Evolutionary conservation across 2,113 vertebrate genomes (phyloP).

Genomic region (Clupea harengus): DNA sequence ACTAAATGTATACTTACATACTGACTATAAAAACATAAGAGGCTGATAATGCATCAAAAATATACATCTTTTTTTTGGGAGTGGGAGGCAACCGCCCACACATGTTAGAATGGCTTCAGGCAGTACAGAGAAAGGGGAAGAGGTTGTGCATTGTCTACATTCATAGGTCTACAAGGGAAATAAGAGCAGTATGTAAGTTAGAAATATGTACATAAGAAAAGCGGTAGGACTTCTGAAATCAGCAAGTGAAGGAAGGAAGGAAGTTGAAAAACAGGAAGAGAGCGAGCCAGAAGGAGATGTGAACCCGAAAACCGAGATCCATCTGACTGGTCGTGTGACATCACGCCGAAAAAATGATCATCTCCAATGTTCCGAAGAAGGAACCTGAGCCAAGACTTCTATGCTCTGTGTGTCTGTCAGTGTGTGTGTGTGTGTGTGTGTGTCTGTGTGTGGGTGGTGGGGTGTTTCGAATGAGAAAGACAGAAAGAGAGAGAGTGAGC

Average conservation of each 20-base stretch:
- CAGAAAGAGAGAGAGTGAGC: neutral
- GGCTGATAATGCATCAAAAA: no score
- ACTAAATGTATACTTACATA: no score
- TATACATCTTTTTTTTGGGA: no score
- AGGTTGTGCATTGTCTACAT: no score
- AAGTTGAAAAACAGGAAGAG: slow-evolving; percentile 43
- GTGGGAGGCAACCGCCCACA: neutral
- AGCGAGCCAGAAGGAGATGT: slow-evolving; percentile 27
- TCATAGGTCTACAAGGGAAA: neutral
- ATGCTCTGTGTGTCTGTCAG: neutral
- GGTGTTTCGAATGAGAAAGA: neutral
- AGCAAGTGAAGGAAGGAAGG: slow-evolving; percentile 12
- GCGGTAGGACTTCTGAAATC: neutral
- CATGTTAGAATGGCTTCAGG: neutral
- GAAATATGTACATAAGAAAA: no score
- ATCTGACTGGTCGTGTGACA: neutral
- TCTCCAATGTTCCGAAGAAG: slow-evolving; percentile 16
- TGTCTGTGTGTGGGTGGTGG: neutral
- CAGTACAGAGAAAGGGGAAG: no score
- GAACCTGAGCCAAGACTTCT: no score
- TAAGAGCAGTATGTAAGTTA: neutral
- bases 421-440: neutral
- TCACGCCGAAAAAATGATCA: neutral
- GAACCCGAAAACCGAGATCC: neutral
- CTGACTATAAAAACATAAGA: no score